Percentiles rank a stretch among this genome's conserved stretches.
These are phyloP conservation scores for Tenebrio molitor DNA, from an alignment of 1,140 invertebrate genomes.

Conservation along the genomic window DNA sequence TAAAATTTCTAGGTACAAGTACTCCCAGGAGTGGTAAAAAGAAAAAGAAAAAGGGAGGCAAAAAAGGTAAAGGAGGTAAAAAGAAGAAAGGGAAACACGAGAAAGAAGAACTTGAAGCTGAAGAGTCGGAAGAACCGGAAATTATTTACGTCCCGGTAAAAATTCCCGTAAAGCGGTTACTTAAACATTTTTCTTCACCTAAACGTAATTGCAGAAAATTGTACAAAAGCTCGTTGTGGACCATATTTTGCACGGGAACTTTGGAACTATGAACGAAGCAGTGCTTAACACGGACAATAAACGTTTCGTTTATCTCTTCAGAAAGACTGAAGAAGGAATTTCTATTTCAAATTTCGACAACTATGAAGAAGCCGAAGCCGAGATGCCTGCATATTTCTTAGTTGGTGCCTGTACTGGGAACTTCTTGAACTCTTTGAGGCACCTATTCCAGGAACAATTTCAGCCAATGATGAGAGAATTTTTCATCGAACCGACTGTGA, in stretches of 20 bases:
- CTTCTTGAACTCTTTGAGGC: constrained; percentile 70
- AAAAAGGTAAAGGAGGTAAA: constrained; percentile 63
- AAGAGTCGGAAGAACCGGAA: constrained; percentile 68
- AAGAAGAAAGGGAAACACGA: no score
- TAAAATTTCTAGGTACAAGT: neutral
- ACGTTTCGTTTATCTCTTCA: constrained; percentile 77
- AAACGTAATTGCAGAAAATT: constrained; percentile 76
- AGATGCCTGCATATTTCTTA: constrained; percentile 76
- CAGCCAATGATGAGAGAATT: constrained; percentile 51
- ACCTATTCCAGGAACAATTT: constrained; percentile 62
- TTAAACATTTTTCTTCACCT: no score
- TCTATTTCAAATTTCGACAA: constrained; percentile 72
- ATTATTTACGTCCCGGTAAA: constrained; percentile 70
- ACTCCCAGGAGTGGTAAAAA: constrained; percentile 35
- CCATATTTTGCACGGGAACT: constrained; percentile 76
- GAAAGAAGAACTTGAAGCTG: constrained; percentile 58
- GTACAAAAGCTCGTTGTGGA: constrained; percentile 76
- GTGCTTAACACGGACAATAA: constrained; percentile 66
- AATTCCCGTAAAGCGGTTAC: constrained; percentile 1
- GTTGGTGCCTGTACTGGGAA: constrained; percentile 73
- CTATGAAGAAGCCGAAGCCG: constrained; percentile 67
- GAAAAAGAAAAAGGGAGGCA: constrained; percentile 64
- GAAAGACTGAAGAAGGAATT: constrained; percentile 72
- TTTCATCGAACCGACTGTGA: constrained; percentile 62
- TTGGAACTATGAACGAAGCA: constrained; percentile 72